phyloP scores from a whole-genome alignment of 2,888 invertebrate species.

The Rhagophthalmus giganteus region DNA sequence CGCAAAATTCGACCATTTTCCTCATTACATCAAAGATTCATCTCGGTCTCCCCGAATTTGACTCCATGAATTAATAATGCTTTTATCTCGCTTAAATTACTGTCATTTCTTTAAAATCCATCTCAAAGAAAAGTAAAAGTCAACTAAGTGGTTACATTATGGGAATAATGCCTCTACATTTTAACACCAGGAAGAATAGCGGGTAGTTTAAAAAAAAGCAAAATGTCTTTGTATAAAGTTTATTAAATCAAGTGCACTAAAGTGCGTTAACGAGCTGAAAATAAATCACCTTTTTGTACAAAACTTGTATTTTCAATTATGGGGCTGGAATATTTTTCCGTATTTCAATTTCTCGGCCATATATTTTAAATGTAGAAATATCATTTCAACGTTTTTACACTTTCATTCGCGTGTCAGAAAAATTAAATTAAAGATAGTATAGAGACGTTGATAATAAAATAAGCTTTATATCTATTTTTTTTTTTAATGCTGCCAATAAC shows the following conservation, averaged over 20 bases:
- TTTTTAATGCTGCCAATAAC: no score
- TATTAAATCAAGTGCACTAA: no score
- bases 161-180: slow-evolving; percentile 16
- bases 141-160: slow-evolving; percentile 18
- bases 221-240: no score
- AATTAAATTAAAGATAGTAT: no score
- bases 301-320: background rate
- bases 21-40: slow-evolving; percentile 32
- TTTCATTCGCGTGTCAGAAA: no score
- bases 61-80: slow-evolving; percentile 33
- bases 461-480: no score
- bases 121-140: slow-evolving; percentile 18
- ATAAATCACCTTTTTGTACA: background rate
- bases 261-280: no score
- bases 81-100: slow-evolving; percentile 30
- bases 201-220: slow-evolving; percentile 2
- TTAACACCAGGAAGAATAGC: slow-evolving; percentile 7
- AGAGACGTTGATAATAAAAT: no score
- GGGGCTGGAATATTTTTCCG: background rate
- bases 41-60: slow-evolving; percentile 21
- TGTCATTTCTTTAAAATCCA: slow-evolving; percentile 25
- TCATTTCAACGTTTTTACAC: no score
- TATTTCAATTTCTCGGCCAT: no score
- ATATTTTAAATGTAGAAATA: no score
- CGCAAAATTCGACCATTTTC: slow-evolving; percentile 29